Base-by-base conservation (phyloP, 2,888 invertebrate species). In the Altica lythri region DNA sequence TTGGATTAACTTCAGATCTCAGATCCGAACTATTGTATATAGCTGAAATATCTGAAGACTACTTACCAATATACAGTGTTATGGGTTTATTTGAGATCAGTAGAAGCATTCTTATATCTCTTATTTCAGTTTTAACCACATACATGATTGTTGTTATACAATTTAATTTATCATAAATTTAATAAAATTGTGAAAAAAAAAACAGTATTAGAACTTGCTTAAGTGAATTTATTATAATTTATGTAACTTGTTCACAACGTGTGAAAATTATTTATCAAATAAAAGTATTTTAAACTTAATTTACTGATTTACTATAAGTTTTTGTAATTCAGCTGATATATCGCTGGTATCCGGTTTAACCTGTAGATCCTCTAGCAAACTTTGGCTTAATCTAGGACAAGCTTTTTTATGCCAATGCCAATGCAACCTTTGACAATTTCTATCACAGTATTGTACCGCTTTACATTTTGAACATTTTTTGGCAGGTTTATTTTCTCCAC, bases 381-480 rank as follows among this genome's bases (percentile, higher is more conserved):
- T 67, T 65, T 60, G 75, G 69, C 54, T 75, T 18, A 87, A 81
- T 59, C 88, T 79, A 53, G 86, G 83, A 70, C 93, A 94, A 27
- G 85, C 86, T 70, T 92, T 92, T 77, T 93, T 93, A 74, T 94
- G 93, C 69, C 90, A 85, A 70, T 90, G 91, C 93, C 93, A 93
- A 73, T 93, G 96, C 38, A 96, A 79, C 61, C 93, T 86, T 75
- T 99, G 98, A 74, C 99, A 99, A 70, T 90, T 89, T 55, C 91
- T 82, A 76, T 94, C 90, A 78, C 98, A 99, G 74, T 99, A 99
- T 72, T 90, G 88, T 45, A 93, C 93, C 52, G 84, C 83, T 80
- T 93, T 95, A 77, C 98, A 99, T 73, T 92, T 92, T 6, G 95
- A 89, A 76, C 98, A 99, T 74, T 95, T 92, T 73, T 95, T 96